phyloP scores from a whole-genome alignment of 2,888 invertebrate genomes.

The Drosophila tripunctata region DNA sequence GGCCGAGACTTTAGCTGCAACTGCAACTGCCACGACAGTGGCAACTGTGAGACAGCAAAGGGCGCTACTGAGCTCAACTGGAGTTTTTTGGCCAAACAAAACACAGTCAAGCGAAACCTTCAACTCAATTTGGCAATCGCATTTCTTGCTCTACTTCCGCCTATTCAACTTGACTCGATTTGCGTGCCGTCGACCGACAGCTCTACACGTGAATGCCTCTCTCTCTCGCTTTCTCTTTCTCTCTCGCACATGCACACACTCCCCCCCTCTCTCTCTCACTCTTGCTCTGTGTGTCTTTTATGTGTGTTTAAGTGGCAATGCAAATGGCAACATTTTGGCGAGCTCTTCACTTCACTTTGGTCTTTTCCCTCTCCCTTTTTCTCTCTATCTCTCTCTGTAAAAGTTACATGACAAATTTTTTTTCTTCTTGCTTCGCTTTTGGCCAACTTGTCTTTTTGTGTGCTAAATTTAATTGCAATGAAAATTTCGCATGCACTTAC shows the following conservation, averaged over 20 bases:
- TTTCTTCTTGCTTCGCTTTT: conserved; percentile 30
- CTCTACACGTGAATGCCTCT: conserved; percentile 20
- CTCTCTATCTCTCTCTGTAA: conserved; percentile 49
- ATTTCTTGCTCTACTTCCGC: conserved; percentile 80
- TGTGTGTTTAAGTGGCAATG: conserved; percentile 80
- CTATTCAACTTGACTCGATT: conserved; percentile 81
- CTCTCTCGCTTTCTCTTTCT: background rate
- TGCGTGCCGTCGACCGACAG: conserved; percentile 70
- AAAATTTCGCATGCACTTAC: conserved; percentile 69
- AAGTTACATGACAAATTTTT: conserved; percentile 68
- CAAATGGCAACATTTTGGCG: conserved; percentile 77
- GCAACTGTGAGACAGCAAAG: conserved; percentile 53
- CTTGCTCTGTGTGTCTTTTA: conserved; percentile 48
- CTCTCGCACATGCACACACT: background rate
- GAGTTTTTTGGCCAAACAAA: conserved; percentile 78
- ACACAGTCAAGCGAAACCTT: conserved; percentile 80
- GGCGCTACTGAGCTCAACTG: conserved; percentile 54
- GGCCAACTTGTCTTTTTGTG: conserved; percentile 43
- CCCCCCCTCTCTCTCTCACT: background rate
- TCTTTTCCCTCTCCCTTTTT: background rate
- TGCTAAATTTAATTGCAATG: conserved; percentile 76
- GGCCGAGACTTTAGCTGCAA: conserved; percentile 3
- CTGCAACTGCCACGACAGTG: conserved; percentile 2
- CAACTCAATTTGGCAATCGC: conserved; percentile 80
- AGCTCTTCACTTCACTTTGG: conserved; percentile 48